A percentile compares a stretch with the other conserved stretches of the same genome.
These are phyloP conservation scores for Microtus pennsylvanicus DNA, from an alignment of 2,113 vertebrate species.

Conservation along the genomic window DNA sequence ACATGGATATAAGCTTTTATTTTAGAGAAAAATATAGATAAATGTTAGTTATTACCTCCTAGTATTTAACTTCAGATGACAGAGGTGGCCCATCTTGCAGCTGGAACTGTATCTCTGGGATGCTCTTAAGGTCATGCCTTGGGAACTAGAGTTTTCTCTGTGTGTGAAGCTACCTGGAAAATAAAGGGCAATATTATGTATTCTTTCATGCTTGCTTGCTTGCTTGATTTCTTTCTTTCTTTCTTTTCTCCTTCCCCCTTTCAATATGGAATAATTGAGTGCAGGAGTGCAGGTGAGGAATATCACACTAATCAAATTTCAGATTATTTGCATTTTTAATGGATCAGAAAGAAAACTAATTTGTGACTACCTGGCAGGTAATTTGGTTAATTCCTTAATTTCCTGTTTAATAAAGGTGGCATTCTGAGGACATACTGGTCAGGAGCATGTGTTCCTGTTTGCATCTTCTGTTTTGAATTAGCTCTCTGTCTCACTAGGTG, in stretches of 20 bases:
- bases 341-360: constrained; percentile 23
- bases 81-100: not conserved
- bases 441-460: not conserved
- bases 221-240: too few relatives aligned
- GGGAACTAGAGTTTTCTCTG: not conserved
- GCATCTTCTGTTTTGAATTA: not conserved
- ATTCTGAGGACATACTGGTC: not conserved
- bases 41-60: not conserved
- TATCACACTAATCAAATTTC: not conserved
- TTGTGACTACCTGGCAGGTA: not conserved
- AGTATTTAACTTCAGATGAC: not conserved
- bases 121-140: not conserved
- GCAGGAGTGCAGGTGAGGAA: accelerated
- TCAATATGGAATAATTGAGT: not conserved
- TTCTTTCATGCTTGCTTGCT: too few relatives aligned
- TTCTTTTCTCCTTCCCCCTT: not conserved
- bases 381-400: not conserved
- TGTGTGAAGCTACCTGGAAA: not conserved
- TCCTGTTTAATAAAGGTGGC: not conserved
- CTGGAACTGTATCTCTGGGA: not conserved
- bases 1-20: not conserved
- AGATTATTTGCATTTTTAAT: constrained; percentile 21
- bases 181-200: not conserved
- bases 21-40: constrained; percentile 32
- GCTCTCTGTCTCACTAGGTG: not conserved